These are phyloP conservation scores for Platanista minor DNA, from an alignment of 2,113 vertebrate species.

Conservation along the genomic window DNA sequence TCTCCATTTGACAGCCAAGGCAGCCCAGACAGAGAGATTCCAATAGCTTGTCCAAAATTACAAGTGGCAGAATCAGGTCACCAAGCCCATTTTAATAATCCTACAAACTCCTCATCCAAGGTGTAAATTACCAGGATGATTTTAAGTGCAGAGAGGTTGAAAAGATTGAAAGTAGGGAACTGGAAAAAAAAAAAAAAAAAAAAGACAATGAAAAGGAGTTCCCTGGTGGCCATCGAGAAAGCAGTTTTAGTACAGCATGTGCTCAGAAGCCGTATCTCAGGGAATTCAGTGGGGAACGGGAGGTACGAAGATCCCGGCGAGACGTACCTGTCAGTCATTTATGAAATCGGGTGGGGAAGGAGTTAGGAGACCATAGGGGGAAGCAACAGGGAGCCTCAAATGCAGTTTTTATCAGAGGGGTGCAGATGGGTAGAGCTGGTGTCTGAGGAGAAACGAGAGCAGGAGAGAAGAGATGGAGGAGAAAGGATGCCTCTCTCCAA, in stretches of 20 bases:
- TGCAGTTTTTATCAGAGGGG: not conserved
- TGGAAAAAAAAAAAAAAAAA: not conserved
- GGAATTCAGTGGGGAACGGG: not conserved
- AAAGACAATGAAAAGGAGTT: not conserved
- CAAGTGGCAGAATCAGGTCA: not conserved
- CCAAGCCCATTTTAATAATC: not conserved
- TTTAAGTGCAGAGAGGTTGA: not conserved
- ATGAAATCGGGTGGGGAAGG: not conserved
- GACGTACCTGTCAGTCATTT: not conserved
- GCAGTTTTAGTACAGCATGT: not conserved
- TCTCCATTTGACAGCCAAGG: not conserved
- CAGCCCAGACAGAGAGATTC: not conserved
- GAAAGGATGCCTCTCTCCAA: not conserved
- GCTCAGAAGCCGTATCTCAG: not conserved
- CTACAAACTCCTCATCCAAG: not conserved
- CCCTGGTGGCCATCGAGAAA: not conserved
- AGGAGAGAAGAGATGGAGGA: not conserved
- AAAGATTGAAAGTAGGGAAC: not conserved
- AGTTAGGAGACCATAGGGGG: not conserved
- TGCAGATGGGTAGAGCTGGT: not conserved
- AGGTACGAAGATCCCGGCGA: not conserved
- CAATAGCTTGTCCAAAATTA: not conserved
- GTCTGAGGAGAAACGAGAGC: not conserved
- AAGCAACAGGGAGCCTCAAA: not conserved
- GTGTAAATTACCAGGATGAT: not conserved